Evolutionary conservation across 2,797 vertebrate species (phyloP).

Genomic region (Takifugu rubripes): DNA sequence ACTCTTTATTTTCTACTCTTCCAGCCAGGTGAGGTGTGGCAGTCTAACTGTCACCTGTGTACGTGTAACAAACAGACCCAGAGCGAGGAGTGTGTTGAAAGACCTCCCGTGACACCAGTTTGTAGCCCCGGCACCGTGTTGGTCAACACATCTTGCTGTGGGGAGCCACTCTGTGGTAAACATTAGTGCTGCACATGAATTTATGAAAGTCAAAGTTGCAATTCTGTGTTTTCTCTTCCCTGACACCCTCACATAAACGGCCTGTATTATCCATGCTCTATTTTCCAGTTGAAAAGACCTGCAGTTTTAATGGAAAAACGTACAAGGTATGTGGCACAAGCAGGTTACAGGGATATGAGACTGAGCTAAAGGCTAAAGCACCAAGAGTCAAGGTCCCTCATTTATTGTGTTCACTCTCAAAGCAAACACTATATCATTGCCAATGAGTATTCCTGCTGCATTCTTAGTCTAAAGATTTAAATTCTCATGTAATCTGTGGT

Average conservation of each 20-base stretch:
- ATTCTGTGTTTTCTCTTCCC: background rate
- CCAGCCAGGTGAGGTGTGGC: slow-evolving; percentile 70
- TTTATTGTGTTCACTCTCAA: no score
- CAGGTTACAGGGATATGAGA: no score
- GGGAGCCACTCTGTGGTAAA: slow-evolving; percentile 57
- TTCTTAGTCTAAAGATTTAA: no score
- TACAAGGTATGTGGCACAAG: slow-evolving; percentile 50
- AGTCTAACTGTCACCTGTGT: slow-evolving; percentile 62
- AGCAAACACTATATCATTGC: no score
- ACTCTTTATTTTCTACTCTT: background rate
- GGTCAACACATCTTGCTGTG: slow-evolving; percentile 51
- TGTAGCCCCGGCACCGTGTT: slow-evolving; percentile 39
- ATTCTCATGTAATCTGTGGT: no score
- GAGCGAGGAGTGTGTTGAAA: slow-evolving; percentile 54
- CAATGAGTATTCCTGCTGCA: no score
- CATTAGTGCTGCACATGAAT: background rate
- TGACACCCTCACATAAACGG: background rate
- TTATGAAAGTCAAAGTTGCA: background rate
- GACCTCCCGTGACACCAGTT: accelerated
- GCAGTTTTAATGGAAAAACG: slow-evolving; percentile 45
- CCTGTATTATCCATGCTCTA: background rate
- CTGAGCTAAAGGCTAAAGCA: no score
- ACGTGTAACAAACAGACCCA: slow-evolving; percentile 62
- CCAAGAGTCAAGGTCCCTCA: no score
- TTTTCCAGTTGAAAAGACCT: slow-evolving; percentile 69